Evolutionary conservation across 2,888 invertebrate genomes (phyloP).

Genomic region (Gisinianus flammeolus): DNA sequence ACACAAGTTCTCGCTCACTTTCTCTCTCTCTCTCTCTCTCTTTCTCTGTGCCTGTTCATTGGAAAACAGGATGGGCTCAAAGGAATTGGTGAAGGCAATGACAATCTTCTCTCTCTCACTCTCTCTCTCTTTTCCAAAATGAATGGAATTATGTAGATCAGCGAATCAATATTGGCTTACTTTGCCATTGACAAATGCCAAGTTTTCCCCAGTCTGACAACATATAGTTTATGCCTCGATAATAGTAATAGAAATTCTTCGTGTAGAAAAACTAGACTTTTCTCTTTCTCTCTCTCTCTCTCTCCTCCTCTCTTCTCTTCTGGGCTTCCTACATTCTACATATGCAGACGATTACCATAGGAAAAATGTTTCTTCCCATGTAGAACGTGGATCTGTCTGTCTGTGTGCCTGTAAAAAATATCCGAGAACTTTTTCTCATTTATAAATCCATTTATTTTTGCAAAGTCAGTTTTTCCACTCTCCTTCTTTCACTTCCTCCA

Average conservation of each 20-base stretch:
- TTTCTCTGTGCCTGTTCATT: background rate
- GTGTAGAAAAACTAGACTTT: slow-evolving; percentile 8
- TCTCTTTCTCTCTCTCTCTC: background rate
- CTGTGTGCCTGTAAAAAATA: background rate
- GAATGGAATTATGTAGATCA: slow-evolving; percentile 41
- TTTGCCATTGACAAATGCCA: slow-evolving; percentile 40
- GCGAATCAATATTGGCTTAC: slow-evolving; percentile 39
- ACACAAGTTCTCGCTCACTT: background rate
- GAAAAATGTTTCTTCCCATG: background rate
- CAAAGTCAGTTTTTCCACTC: background rate
- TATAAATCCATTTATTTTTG: background rate
- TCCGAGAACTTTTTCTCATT: background rate
- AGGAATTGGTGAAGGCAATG: slow-evolving; percentile 33
- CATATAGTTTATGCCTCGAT: slow-evolving; percentile 29
- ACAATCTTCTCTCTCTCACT: slow-evolving; percentile 13
- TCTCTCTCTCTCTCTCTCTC: background rate
- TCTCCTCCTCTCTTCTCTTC: background rate
- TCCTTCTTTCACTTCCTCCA: background rate
- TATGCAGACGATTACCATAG: no score
- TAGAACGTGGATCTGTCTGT: background rate
- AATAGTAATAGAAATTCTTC: slow-evolving; percentile 27
- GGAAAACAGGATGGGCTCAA: slow-evolving; percentile 29
- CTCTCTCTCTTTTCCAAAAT: slow-evolving; percentile 22
- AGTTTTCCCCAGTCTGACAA: slow-evolving; percentile 30
- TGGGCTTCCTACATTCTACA: no score